These are phyloP conservation scores for Oceanodroma leucorhoa DNA, from an alignment of 2,797 vertebrate species.

Conservation along the genomic window DNA sequence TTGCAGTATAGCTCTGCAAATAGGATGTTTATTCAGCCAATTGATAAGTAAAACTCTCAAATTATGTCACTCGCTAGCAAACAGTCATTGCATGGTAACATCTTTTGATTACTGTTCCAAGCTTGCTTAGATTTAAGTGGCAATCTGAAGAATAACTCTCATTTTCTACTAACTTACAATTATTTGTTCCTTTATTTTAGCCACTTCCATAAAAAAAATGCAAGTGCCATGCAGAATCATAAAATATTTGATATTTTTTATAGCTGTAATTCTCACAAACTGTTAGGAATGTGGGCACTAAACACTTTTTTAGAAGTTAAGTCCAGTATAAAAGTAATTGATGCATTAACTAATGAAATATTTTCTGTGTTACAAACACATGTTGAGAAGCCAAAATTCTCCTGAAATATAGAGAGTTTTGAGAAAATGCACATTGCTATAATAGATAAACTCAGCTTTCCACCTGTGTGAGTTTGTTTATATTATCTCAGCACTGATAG, in stretches of 20 bases:
- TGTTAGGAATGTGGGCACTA: neutral
- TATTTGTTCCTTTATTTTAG: neutral
- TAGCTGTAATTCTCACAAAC: neutral
- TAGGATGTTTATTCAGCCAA: neutral
- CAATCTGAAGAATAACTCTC: neutral
- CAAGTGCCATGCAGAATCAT: neutral
- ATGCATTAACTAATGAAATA: neutral
- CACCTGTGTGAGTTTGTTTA: neutral
- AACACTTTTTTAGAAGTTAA: neutral
- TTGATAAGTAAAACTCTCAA: neutral
- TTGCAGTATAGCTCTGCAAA: neutral
- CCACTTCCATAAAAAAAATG: neutral
- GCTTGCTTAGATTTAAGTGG: neutral
- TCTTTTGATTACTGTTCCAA: neutral
- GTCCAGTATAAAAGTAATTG: neutral
- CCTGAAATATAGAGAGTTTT: neutral
- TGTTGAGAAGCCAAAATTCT: conserved; percentile 21
- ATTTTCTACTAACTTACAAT: neutral
- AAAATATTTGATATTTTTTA: neutral
- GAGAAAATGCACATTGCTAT: neutral
- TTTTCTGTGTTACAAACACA: neutral
- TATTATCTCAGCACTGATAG: neutral
- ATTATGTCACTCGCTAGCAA: neutral
- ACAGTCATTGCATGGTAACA: accelerated
- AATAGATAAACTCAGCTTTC: neutral